Conservation (phyloP, 2,113 vertebrate genomes). For the Lipophrys pholis region DNA sequence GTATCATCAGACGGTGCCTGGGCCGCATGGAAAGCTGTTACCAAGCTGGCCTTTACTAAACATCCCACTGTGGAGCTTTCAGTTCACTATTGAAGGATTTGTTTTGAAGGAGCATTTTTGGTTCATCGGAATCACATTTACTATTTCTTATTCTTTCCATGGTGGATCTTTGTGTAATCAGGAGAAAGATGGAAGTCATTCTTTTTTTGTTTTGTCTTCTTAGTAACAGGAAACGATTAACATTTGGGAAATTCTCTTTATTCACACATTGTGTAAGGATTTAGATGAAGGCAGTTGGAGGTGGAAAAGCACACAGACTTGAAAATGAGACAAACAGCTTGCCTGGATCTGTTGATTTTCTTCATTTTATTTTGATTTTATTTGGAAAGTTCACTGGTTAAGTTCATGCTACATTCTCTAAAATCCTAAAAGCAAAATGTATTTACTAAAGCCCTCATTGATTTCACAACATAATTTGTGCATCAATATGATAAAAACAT, state of each 20-base stretch:
- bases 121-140: conserved; percentile 22
- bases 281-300: no score
- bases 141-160: background rate
- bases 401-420: no score
- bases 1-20: conserved; percentile 45
- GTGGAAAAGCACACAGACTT: no score
- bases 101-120: conserved; percentile 61
- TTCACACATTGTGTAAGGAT: background rate
- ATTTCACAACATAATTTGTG: no score
- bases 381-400: no score
- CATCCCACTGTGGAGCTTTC: conserved; percentile 23
- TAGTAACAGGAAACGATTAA: background rate
- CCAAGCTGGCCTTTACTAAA: conserved; percentile 46
- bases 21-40: conserved; percentile 21
- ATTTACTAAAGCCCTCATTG: no score
- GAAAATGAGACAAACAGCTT: no score
- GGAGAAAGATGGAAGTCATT: background rate
- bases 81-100: conserved; percentile 59
- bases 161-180: no score
- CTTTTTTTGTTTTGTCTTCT: conserved; percentile 15
- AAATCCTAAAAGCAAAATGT: no score
- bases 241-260: background rate
- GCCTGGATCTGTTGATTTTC: no score
- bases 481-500: no score
- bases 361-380: no score